Conservation (phyloP, 2,113 vertebrate genomes). For the Channa maculata region DNA sequence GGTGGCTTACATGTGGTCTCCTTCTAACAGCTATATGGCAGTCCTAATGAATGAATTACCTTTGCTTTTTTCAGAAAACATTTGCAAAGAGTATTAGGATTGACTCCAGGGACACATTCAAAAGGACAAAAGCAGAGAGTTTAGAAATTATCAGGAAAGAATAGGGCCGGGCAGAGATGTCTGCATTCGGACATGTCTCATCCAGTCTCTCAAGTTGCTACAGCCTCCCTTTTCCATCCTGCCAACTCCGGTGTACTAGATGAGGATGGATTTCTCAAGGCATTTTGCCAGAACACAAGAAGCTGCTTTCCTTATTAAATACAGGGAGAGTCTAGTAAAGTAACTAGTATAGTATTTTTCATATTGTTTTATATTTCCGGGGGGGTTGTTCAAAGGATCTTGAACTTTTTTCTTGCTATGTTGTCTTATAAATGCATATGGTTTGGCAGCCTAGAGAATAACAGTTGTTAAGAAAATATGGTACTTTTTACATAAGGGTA, state of each 20-base stretch:
- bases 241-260: neutral
- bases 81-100: neutral
- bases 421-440: neutral
- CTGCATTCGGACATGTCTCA: slow-evolving; percentile 8
- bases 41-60: neutral
- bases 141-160: neutral
- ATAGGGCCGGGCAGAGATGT: neutral
- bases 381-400: too few species aligned
- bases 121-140: neutral
- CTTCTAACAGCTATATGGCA: neutral
- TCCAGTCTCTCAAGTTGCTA: slow-evolving; percentile 10
- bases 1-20: neutral
- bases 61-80: neutral
- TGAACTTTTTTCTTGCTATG: too few species aligned
- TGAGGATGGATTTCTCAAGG: neutral
- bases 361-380: too few species aligned
- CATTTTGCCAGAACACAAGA: slow-evolving; percentile 11
- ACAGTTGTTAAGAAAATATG: slow-evolving; percentile 1
- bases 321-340: neutral
- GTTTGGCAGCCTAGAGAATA: neutral
- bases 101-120: neutral
- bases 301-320: slow-evolving; percentile 1
- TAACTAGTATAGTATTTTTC: too few species aligned
- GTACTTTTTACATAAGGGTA: neutral
- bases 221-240: slow-evolving; percentile 5